A percentile compares a stretch with the other conserved stretches of the same genome.
Evolutionary conservation across 2,113 vertebrate species (phyloP).

Genomic region (Tiliqua scincoides): DNA sequence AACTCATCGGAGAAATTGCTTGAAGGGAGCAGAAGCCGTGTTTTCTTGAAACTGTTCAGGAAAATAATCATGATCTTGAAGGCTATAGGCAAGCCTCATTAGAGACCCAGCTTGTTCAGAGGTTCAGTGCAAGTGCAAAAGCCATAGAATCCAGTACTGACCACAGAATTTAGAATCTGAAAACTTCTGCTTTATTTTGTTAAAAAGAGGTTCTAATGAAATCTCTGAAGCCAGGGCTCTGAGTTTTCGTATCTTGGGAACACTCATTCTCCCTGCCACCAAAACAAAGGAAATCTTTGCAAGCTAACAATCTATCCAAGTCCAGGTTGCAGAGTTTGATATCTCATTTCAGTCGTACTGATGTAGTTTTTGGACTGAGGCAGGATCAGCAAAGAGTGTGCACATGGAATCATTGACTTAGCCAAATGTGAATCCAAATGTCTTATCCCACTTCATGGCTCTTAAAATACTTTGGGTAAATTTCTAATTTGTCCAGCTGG

Average conservation of each 20-base stretch:
- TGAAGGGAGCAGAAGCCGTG: not conserved
- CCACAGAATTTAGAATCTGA: not conserved
- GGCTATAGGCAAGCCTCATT: not conserved
- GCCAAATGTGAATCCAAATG: no score
- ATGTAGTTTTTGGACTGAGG: not conserved
- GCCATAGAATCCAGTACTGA: not conserved
- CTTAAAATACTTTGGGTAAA: no score
- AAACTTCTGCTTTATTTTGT: not conserved
- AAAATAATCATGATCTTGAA: not conserved
- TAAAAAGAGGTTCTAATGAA: not conserved
- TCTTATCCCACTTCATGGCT: no score
- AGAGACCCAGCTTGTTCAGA: no score
- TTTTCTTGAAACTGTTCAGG: not conserved
- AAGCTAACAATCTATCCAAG: no score
- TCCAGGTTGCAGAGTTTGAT: not conserved
- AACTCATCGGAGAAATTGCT: not conserved
- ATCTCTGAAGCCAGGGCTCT: not conserved
- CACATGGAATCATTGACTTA: not conserved
- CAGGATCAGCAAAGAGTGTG: not conserved
- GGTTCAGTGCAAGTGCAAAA: not conserved
- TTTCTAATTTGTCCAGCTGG: no score
- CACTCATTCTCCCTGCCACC: not conserved
- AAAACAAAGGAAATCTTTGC: not conserved
- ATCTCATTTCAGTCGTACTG: not conserved
- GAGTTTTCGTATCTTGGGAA: not conserved